A percentile compares a stretch with the other conserved stretches of the same genome.
Evolutionary conservation across 2,888 invertebrate genomes (phyloP).

Genomic region (Cryptophagus acutangulus): DNA sequence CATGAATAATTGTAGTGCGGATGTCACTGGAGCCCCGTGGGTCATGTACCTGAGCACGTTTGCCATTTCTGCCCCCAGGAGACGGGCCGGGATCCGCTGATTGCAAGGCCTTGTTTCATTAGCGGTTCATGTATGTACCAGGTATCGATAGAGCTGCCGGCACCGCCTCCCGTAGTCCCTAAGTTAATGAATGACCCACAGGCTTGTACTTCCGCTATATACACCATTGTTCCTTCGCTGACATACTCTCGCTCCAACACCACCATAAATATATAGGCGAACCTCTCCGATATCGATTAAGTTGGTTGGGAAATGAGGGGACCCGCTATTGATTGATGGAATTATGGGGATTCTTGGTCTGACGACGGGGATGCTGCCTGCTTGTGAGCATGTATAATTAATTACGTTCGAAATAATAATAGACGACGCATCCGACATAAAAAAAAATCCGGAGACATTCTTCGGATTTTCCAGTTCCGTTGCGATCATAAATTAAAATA

Average conservation of each 20-base stretch:
- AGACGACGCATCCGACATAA: no score
- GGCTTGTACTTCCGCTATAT: slow-evolving; percentile 2
- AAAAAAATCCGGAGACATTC: no score
- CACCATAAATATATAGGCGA: slow-evolving; percentile 9
- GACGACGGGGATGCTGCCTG: no score
- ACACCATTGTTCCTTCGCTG: slow-evolving; percentile 3
- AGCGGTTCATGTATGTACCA: slow-evolving; percentile 36
- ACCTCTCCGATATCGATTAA: no score
- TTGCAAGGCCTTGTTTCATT: slow-evolving; percentile 48
- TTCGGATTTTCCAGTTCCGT: no score
- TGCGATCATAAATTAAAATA: no score
- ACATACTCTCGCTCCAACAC: slow-evolving; percentile 6
- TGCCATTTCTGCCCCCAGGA: slow-evolving; percentile 27
- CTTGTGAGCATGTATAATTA: no score
- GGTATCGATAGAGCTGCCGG: slow-evolving; percentile 1
- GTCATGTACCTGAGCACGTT: slow-evolving; percentile 31
- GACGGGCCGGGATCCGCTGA: slow-evolving; percentile 34
- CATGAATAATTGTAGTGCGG: slow-evolving; percentile 29
- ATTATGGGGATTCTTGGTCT: no score
- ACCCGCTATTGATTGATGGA: no score
- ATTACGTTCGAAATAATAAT: no score
- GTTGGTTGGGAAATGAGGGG: no score
- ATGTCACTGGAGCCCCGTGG: slow-evolving; percentile 21
- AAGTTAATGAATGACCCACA: background rate
- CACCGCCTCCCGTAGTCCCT: slow-evolving; percentile 1